phyloP scores from a whole-genome alignment of 2,797 vertebrate genomes.

The Melanotaenia parkinsoni region DNA sequence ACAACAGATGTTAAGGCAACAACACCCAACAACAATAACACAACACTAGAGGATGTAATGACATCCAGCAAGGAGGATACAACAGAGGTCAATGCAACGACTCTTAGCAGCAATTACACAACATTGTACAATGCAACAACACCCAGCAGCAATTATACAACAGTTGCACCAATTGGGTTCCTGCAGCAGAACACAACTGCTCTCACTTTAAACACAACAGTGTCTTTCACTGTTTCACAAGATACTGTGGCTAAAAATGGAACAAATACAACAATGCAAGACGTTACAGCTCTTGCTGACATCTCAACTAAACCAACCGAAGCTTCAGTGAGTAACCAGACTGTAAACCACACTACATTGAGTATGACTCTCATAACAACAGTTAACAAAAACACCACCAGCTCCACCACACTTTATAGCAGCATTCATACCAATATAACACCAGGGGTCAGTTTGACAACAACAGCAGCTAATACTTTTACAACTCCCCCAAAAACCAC shows the following conservation, averaged over 20 bases:
- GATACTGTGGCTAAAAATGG: not conserved
- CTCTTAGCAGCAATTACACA: not conserved
- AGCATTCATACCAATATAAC: conserved; percentile 7
- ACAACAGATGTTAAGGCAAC: not conserved
- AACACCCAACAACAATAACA: not conserved
- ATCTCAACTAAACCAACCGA: conserved; percentile 25
- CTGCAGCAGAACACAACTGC: conserved; percentile 27
- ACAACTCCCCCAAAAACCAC: not conserved
- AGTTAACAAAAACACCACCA: conserved; percentile 2
- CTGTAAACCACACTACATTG: conserved; percentile 12
- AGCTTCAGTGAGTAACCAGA: conserved; percentile 22
- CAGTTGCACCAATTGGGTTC: not conserved
- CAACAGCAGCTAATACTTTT: not conserved
- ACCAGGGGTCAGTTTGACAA: not conserved
- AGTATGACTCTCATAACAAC: conserved; percentile 9
- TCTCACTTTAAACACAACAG: conserved; percentile 14
- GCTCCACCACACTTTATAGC: conserved; percentile 2
- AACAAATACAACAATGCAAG: not conserved
- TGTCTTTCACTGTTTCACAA: not conserved
- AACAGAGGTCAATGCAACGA: not conserved
- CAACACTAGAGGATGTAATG: not conserved
- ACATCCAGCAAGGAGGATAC: no score
- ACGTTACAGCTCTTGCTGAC: not conserved
- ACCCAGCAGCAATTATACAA: conserved; percentile 9
- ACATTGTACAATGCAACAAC: no score